Evolutionary conservation across 1,140 invertebrate species (phyloP).

Genomic region (Drosophila oshimai): DNA sequence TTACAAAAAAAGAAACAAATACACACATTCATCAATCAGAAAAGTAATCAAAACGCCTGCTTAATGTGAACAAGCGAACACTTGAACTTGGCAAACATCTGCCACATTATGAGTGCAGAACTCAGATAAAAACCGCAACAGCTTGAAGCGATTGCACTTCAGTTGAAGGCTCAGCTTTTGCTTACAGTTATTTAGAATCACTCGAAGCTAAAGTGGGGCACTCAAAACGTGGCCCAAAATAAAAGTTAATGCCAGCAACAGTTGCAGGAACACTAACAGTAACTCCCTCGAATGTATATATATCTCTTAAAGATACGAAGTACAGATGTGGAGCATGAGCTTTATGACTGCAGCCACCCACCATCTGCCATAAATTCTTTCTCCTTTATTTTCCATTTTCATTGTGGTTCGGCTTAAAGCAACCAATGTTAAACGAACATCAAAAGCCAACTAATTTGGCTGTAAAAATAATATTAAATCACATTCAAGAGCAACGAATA

Average conservation of each 20-base stretch:
- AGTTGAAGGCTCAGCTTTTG: slow-evolving; percentile 17
- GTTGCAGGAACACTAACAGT: slow-evolving; percentile 17
- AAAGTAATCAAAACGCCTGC: slow-evolving; percentile 20
- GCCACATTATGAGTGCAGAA: slow-evolving; percentile 38
- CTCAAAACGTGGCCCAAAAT: slow-evolving; percentile 48
- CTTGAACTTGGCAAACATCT: slow-evolving; percentile 32
- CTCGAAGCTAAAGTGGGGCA: slow-evolving; percentile 33
- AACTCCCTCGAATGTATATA: not conserved
- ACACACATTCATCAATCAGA: slow-evolving; percentile 23
- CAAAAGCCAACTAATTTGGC: slow-evolving; percentile 80
- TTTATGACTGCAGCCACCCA: slow-evolving; percentile 27
- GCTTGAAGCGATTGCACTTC: slow-evolving; percentile 68
- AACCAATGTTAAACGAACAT: slow-evolving; percentile 67
- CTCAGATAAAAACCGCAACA: slow-evolving; percentile 58
- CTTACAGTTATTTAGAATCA: slow-evolving; percentile 18
- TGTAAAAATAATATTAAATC: slow-evolving; percentile 81
- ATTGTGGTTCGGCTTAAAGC: slow-evolving; percentile 44
- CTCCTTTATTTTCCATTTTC: not conserved
- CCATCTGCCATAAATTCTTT: slow-evolving; percentile 48
- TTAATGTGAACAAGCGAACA: slow-evolving; percentile 8
- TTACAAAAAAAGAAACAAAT: not conserved
- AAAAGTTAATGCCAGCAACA: slow-evolving; percentile 38
- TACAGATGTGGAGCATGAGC: not conserved
- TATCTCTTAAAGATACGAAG: slow-evolving; percentile 20
- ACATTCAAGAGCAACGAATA: slow-evolving; percentile 58